phyloP scores from a whole-genome alignment of 2,113 vertebrate species.

The Zosterops pallidus region DNA sequence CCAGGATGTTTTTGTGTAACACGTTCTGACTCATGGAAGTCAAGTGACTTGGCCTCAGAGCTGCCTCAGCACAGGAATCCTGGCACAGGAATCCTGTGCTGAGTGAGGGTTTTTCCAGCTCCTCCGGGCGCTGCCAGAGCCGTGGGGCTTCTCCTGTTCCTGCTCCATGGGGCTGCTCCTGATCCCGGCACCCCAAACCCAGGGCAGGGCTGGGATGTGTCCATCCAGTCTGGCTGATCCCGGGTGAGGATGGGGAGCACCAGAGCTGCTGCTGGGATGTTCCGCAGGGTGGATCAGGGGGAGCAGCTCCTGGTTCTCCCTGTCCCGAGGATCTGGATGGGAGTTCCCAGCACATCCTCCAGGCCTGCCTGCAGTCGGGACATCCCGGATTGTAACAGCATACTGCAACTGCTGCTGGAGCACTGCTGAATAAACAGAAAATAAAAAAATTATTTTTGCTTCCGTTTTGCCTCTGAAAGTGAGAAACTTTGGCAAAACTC shows the following conservation, averaged over 20 bases:
- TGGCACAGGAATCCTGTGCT: not conserved
- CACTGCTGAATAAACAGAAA: not conserved
- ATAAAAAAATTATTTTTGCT: too few species aligned
- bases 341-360: not conserved
- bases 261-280: not conserved
- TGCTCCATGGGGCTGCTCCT: too few species aligned
- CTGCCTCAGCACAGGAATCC: not conserved
- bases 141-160: fast-evolving
- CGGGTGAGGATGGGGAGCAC: fast-evolving
- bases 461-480: too few species aligned
- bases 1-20: constrained; percentile 40
- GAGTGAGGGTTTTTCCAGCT: not conserved
- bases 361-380: fast-evolving
- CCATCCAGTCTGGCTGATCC: not conserved
- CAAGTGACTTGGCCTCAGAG: constrained; percentile 2
- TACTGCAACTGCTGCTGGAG: not conserved
- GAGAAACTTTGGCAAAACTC: too few species aligned
- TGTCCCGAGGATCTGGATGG: not conserved
- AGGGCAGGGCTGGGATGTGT: not conserved
- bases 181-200: not conserved
- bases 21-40: constrained; percentile 13
- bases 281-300: not conserved
- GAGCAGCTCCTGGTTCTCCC: not conserved
- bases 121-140: fast-evolving
- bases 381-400: fast-evolving